Evolutionary conservation across 2,888 invertebrate genomes (phyloP).

Genomic region (Axea sp.): DNA sequence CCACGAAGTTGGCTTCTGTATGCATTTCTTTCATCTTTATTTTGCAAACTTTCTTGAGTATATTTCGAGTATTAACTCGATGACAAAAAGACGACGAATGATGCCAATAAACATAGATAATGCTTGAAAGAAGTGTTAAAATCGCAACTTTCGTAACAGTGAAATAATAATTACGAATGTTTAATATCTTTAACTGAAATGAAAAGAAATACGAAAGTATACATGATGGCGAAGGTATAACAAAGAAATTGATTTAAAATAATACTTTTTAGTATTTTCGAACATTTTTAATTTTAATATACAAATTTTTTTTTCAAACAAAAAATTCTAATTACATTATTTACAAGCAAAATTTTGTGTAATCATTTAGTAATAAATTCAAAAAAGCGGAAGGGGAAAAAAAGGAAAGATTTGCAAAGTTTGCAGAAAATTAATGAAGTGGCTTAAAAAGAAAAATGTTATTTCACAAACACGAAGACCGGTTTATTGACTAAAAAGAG

Average conservation of each 20-base stretch:
- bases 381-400: conserved; percentile 4
- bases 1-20: conserved; percentile 66
- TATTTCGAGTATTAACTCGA: conserved; percentile 46
- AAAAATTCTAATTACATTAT: no score
- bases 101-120: conserved; percentile 49
- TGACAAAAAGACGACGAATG: conserved; percentile 39
- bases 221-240: no score
- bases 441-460: conserved; percentile 49
- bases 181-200: no score
- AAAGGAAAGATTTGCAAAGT: conserved; percentile 14
- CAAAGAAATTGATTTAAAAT: no score
- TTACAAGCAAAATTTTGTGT: no score
- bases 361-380: conserved; percentile 13
- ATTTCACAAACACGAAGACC: conserved; percentile 21
- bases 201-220: no score
- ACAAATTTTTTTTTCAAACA: no score
- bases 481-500: conserved; percentile 35
- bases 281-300: no score
- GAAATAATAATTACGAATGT: no score
- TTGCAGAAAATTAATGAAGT: conserved; percentile 37
- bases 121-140: conserved; percentile 27
- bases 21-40: conserved; percentile 59
- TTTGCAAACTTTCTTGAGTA: conserved; percentile 47
- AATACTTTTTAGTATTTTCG: no score
- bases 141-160: conserved; percentile 14